Evolutionary conservation across 2,113 vertebrate genomes (phyloP), one percentile per base, ranked within the genome.

Genomic region (Gallinago undulata): DNA sequence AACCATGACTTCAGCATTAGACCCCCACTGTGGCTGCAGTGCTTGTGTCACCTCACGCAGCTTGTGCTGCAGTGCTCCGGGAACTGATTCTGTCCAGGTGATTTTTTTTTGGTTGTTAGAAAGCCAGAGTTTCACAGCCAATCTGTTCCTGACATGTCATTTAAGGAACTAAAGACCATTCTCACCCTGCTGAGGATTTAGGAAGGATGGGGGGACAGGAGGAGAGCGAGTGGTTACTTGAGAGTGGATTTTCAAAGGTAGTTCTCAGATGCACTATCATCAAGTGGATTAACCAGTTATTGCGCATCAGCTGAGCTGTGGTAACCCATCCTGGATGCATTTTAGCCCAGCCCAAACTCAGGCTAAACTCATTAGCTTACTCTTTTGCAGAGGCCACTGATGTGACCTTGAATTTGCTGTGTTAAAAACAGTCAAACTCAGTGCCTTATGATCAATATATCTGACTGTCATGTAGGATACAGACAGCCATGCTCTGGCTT

Each of bases 211-310:
- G 3, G 4, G 13, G 15, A 2, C 6, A 84, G 37, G 6, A 63
- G 25, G 18, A 78, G 18, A 45, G 24, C 11, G 11, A 88, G 25
- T 9, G 5, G 3, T 72, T 88, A 23, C 55, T 13, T 41, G 8
- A 43, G 6, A 18, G 8, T 67, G 39, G 27, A 45, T 79, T 91
- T 93, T 87, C 45, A 79, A 70, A 94, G 55, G 43, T 35, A 39
- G 17, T 5, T 91, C 31, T 73, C 51, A n/a, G 48, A 45, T n/a
- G 19, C 24, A 4, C 11, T 76, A 25, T 80, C 59, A 69, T 37
- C 48, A 80, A 41, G 37, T 41, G 37, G 72, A 88, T 94, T 88
- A 96, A 83, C 39, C 31, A 70, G 79, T 63, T 86, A 84, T 2
- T 70, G 59, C 0, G 0, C 55, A 67, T 84, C 63, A 74, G 37